Evolutionary conservation across 2,888 invertebrate genomes (phyloP), one percentile per base, ranked within the genome.

Genomic region (Netelia inedita): DNA sequence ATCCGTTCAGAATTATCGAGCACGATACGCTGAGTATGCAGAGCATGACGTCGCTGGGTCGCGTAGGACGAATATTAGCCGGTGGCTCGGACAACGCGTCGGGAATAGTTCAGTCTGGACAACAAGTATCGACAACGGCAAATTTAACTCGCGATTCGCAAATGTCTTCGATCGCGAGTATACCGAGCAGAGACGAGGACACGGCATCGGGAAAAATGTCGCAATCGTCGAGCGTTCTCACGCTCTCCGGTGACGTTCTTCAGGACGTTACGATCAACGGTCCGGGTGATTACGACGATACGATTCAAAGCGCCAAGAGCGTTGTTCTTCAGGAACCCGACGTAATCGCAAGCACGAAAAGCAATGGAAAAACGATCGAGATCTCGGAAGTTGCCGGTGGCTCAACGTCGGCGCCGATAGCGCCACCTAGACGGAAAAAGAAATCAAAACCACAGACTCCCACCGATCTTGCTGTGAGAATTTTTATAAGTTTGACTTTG

Each of bases 281-380:
- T 65, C 90, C 89, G 86, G 90, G 88, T 74, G 89, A 89, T 84
- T 90, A 89, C 82, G 80, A 88, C n/a, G 85, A 89, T 86, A 88
- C 89, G 74, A 89, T 90, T 16, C 90, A 91, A 85, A 88, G 85
- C 86, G 91, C 92, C 76, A 91, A 91, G 85, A 91, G 87, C 86
- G 89, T 91, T 65, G 88, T 92, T 65, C 94, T 96, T 92, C 96
- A 96, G 92, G 98, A 98, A 94, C 98, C 98, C 1, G 98, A 98
- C 94, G 98, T 98, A 91, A 98, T 98, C 89, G 98, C 98, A 82
- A 98, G 98, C 94, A 98, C 98, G 86, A 98, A 98, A 85, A 92
- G 90, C 87, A 92, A 92, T 80, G 91, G 92, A 43, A 93, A 94
- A 85, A 80, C 87, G 28, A 85, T 87, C 21, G 93, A 93, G 73